Conservation (phyloP, 2,888 invertebrate species). For the Archaeoteleia sp. region DNA sequence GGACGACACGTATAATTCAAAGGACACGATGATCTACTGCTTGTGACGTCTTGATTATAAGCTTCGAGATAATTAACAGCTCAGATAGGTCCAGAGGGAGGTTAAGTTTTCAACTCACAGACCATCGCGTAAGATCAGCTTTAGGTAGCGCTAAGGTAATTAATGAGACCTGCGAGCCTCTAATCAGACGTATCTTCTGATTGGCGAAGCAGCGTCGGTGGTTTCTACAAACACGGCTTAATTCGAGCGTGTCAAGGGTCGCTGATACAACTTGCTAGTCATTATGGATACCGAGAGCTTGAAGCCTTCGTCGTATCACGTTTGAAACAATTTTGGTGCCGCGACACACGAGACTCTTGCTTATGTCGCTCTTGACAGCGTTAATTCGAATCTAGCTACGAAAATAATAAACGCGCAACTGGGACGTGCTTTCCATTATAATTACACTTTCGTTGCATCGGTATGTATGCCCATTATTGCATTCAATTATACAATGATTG, state of each 20-base stretch:
- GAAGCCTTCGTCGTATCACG: slow-evolving; percentile 5
- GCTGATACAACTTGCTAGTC: slow-evolving; percentile 36
- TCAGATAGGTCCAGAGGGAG: slow-evolving; percentile 46
- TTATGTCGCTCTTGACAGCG: background rate
- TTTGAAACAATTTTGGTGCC: slow-evolving; percentile 23
- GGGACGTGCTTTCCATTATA: too few relatives aligned
- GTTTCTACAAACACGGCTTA: slow-evolving; percentile 66
- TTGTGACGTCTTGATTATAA: slow-evolving; percentile 60
- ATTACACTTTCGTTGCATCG: too few relatives aligned
- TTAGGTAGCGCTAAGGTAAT: slow-evolving; percentile 60
- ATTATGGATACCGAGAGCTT: slow-evolving; percentile 40
- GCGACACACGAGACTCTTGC: slow-evolving; percentile 17
- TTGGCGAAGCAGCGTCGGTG: slow-evolving; percentile 60
- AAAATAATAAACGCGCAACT: slow-evolving; percentile 15
- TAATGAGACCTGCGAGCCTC: slow-evolving; percentile 69
- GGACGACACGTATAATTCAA: slow-evolving; percentile 23
- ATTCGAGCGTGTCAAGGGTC: slow-evolving; percentile 61
- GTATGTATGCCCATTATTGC: too few relatives aligned
- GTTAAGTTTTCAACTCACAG: slow-evolving; percentile 62
- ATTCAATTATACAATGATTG: too few relatives aligned
- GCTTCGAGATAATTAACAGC: slow-evolving; percentile 57
- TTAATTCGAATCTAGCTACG: slow-evolving; percentile 5
- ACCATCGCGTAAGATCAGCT: slow-evolving; percentile 61
- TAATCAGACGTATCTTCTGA: slow-evolving; percentile 72
- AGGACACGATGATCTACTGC: slow-evolving; percentile 38